These are phyloP conservation scores for Tetrapedia diversipes DNA, from an alignment of 2,888 invertebrate genomes.

Conservation along the genomic window DNA sequence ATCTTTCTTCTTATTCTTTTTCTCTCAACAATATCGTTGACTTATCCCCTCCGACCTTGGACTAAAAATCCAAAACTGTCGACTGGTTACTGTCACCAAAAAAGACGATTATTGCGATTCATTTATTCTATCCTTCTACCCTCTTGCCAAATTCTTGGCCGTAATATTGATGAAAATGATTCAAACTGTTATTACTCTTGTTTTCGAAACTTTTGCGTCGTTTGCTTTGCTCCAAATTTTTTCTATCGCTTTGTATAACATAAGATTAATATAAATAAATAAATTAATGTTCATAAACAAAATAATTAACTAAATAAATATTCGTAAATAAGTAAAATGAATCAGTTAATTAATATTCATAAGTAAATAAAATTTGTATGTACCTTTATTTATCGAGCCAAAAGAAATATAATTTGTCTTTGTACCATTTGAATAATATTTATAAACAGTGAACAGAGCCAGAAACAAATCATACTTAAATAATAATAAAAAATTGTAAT, in stretches of 20 bases:
- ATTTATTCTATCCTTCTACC: conserved; percentile 19
- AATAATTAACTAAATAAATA: no score
- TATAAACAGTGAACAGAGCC: no score
- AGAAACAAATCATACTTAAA: not conserved
- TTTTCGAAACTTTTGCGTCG: conserved; percentile 4
- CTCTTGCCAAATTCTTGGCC: conserved; percentile 5
- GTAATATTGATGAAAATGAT: not conserved
- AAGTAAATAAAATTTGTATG: not conserved
- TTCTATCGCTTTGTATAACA: not conserved
- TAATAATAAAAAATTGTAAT: no score
- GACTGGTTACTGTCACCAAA: conserved; percentile 11
- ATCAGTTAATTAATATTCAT: no score
- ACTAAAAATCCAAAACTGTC: conserved; percentile 48
- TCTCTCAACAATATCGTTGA: conserved; percentile 31
- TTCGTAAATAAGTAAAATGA: no score
- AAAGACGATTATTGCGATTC: conserved; percentile 19
- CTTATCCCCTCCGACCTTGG: conserved; percentile 52
- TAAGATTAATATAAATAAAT: not conserved
- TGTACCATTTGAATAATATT: no score
- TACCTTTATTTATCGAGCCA: not conserved
- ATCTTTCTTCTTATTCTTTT: conserved; percentile 7
- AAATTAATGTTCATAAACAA: no score
- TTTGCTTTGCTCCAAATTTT: not conserved
- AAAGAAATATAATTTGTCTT: not conserved
- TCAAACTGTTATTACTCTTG: not conserved